phyloP scores from a whole-genome alignment of 2,113 vertebrate genomes.

The Hiodon tergisus region DNA sequence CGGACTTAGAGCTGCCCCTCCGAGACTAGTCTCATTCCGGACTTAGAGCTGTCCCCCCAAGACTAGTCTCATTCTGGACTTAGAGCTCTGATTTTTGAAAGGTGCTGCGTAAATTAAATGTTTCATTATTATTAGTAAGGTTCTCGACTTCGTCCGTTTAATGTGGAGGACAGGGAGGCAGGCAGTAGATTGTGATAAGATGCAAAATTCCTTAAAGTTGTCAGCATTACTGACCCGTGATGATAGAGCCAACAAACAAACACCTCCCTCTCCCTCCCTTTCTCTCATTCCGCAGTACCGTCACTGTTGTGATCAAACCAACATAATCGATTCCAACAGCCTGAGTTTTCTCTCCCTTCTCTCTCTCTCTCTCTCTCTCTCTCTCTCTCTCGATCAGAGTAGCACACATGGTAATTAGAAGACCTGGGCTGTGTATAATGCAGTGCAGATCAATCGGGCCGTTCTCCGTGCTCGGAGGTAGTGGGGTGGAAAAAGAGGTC shows the following conservation, averaged over 20 bases:
- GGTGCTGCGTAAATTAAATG: too few relatives aligned
- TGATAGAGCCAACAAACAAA: too few relatives aligned
- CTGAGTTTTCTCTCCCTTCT: background rate
- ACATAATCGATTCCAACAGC: background rate
- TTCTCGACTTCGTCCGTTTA: background rate
- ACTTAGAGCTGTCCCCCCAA: background rate
- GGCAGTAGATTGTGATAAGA: background rate
- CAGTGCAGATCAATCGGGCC: slow-evolving; percentile 32
- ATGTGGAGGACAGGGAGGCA: background rate
- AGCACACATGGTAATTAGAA: slow-evolving; percentile 63
- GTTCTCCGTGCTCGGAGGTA: background rate
- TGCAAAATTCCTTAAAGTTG: background rate
- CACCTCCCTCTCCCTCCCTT: too few relatives aligned
- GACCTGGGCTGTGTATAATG: slow-evolving; percentile 45
- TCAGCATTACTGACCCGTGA: background rate
- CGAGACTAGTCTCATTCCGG: slow-evolving; percentile 56
- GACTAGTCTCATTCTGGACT: too few relatives aligned
- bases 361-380: slow-evolving; percentile 4
- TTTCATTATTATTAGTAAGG: background rate
- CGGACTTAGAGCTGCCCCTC: too few relatives aligned
- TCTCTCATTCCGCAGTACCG: too few relatives aligned
- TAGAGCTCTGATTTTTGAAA: too few relatives aligned
- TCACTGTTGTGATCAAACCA: too few relatives aligned
- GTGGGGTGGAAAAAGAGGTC: slow-evolving; percentile 15
- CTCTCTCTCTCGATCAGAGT: slow-evolving; percentile 21